phyloP scores from a whole-genome alignment of 2,888 invertebrate genomes.

The Pyrochroa serraticornis region DNA sequence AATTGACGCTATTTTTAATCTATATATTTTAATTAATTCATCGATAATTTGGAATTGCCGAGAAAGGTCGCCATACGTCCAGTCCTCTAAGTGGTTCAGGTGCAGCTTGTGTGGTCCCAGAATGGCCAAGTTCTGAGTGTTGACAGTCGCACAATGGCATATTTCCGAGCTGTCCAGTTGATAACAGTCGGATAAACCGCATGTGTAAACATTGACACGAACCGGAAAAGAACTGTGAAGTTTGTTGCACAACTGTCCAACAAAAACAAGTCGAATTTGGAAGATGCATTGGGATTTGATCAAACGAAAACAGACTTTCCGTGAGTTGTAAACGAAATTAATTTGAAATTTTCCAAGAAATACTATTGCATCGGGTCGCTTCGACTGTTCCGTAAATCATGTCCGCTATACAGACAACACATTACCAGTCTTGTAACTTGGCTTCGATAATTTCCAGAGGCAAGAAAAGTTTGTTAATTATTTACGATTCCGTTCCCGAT shows the following conservation, averaged over 20 bases:
- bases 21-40: too few species aligned
- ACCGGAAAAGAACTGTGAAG: not conserved
- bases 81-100: constrained; percentile 23
- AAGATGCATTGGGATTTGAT: too few species aligned
- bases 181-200: constrained; percentile 16
- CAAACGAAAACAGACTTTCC: not conserved
- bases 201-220: constrained; percentile 1
- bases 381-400: constrained; percentile 1
- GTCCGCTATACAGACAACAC: not conserved
- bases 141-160: constrained; percentile 21
- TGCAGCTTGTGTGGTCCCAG: constrained; percentile 28
- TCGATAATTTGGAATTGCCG: too few species aligned
- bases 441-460: constrained; percentile 13
- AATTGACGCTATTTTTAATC: too few species aligned
- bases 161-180: constrained; percentile 15
- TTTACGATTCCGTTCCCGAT: constrained; percentile 14
- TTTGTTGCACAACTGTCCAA: not conserved
- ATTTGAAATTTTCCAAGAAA: too few species aligned
- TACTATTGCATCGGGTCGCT: not conserved
- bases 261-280: too few species aligned
- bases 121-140: constrained; percentile 23
- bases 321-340: not conserved
- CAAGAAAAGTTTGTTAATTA: constrained; percentile 20
- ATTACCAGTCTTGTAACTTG: constrained; percentile 1
- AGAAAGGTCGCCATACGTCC: not conserved